These are phyloP conservation scores for Tauraco hartlaubi DNA, from an alignment of 2,797 vertebrate species.

Conservation along the genomic window DNA sequence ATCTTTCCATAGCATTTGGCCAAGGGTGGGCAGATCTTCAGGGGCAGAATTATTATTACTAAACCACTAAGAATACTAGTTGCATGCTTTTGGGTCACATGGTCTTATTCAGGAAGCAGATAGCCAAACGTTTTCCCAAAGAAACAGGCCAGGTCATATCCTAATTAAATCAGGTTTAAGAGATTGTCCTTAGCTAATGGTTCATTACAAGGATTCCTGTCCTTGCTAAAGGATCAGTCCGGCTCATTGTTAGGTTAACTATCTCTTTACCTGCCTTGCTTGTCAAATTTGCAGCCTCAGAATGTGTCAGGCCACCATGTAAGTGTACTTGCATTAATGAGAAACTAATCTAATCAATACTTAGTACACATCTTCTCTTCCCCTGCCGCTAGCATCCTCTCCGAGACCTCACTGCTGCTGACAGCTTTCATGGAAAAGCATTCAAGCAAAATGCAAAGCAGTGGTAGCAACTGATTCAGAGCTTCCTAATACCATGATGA, in stretches of 20 bases:
- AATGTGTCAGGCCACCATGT: background rate
- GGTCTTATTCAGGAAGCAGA: background rate
- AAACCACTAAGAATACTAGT: background rate
- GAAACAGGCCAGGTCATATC: fast-evolving
- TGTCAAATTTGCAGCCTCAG: background rate
- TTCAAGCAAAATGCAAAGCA: background rate
- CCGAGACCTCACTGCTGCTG: background rate
- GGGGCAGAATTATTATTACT: background rate
- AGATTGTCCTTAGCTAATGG: background rate
- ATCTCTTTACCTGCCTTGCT: background rate
- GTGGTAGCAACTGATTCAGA: background rate
- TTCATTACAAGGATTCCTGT: background rate
- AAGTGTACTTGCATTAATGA: background rate
- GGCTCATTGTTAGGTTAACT: background rate
- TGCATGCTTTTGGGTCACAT: background rate
- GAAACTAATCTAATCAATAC: background rate
- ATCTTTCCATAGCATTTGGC: background rate
- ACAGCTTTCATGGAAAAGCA: background rate
- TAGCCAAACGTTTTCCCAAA: background rate
- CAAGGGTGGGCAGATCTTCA: background rate
- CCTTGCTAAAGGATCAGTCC: background rate
- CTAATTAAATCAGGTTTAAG: background rate
- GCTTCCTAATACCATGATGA: background rate
- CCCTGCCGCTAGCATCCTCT: background rate
- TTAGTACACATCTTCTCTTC: background rate